Evolutionary conservation across 2,797 vertebrate species (phyloP), one percentile per base, ranked within the genome.

Genomic region (Darevskia nairensis): DNA sequence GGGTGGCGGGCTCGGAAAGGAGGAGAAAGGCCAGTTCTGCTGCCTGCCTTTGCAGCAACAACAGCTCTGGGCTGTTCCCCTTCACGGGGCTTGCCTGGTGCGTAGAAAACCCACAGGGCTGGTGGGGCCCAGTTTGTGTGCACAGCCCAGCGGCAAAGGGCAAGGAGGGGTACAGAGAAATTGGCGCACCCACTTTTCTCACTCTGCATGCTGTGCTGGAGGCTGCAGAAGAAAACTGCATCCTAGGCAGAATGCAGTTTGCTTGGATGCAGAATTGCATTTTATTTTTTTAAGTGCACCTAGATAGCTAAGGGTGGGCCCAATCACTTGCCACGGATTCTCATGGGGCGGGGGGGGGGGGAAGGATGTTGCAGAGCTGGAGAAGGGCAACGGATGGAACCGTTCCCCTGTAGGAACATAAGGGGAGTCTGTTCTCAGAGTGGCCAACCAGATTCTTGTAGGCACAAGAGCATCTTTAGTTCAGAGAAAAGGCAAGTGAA

Each of bases 151-250:
- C 27, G 32, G 39, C 68, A 2, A n/a, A 2, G 8, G 17, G 11
- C 32, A 0, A 23, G 4, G 25, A 19, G 25, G 15, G 19, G 41
- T 32, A 17, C 11, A 11, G 25, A 44, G 4, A 27, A 74, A 27
- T n/a, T 6, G 9, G 2, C 17, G 10, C 1, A 1, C 4, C 1
- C 13, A 2, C 11, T 85, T 46, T 46, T 11, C 59, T 41, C 25
- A 4, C 6, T n/a, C 9, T 46, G 66, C 64, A 1, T n/a, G 6
- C 19, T 2, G 8, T 3, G 1, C 13, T 3, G 8, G 10, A 7
- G 44, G 44, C 27, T 55, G 76, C 76, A 32, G 41, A 27, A 50
- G 35, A 3, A 17, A 25, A n/a, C 15, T 61, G 17, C 39, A 15
- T 13, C 10, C 44, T 15, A 13, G 21, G 59, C 50, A 27, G 35